Evolutionary conservation across 2,113 vertebrate species (phyloP).

Genomic region (Panthera tigris): DNA sequence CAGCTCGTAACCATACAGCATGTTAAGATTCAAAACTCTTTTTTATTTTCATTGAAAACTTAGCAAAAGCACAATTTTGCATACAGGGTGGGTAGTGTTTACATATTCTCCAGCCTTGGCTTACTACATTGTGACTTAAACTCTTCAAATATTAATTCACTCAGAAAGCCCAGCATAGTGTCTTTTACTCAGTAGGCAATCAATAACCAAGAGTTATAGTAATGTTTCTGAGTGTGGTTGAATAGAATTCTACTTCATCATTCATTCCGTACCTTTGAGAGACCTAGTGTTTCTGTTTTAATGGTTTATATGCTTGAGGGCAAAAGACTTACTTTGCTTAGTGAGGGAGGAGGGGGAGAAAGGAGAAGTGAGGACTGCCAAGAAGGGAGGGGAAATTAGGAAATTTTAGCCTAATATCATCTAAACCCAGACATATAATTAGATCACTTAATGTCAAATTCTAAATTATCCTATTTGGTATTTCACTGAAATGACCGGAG

Average conservation of each 20-base stretch:
- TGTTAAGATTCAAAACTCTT: constrained; percentile 5
- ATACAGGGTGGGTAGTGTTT: not conserved
- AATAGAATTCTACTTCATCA: not conserved
- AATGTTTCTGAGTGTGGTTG: constrained; percentile 40
- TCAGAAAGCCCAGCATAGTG: constrained; percentile 48
- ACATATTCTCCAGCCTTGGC: constrained; percentile 4
- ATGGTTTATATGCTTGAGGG: not conserved
- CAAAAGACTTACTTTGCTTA: not conserved
- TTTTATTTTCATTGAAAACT: not conserved
- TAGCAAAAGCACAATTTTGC: constrained; percentile 39
- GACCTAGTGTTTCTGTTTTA: not conserved
- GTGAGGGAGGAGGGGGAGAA: not conserved
- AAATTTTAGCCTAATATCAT: not conserved
- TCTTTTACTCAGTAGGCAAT: constrained; percentile 55
- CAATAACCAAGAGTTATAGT: constrained; percentile 55
- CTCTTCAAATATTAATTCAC: constrained; percentile 69
- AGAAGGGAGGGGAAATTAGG: not conserved
- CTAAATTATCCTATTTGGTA: not conserved
- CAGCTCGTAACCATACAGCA: not conserved
- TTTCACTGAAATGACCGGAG: not conserved
- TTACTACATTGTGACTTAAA: constrained; percentile 33
- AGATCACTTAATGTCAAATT: not conserved
- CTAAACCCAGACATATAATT: not conserved
- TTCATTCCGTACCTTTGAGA: constrained; percentile 31
- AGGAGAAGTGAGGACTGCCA: not conserved